These are phyloP conservation scores for Colistium nudipinnis DNA, from an alignment of 2,113 vertebrate genomes.

Conservation along the genomic window DNA sequence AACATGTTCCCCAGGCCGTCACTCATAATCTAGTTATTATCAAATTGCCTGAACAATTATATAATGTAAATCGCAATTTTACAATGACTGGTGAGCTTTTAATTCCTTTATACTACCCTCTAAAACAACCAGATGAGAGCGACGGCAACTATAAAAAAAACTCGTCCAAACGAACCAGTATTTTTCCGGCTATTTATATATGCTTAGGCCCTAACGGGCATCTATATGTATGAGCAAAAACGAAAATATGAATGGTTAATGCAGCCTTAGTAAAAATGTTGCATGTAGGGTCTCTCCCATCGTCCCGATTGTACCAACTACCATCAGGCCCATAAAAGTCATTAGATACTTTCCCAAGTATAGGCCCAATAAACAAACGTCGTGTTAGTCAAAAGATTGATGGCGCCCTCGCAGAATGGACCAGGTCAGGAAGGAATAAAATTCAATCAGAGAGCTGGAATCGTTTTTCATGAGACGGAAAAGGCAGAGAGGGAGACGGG, in stretches of 20 bases:
- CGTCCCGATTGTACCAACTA: constrained; percentile 30
- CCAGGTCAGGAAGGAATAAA: constrained; percentile 91
- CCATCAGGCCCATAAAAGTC: constrained; percentile 83
- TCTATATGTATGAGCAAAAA: no score
- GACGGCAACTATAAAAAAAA: background rate
- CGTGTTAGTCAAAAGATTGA: constrained; percentile 92
- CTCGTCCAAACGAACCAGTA: constrained; percentile 3
- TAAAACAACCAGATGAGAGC: background rate
- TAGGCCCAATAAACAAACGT: constrained; percentile 91
- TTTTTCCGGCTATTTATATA: no score
- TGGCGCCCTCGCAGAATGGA: constrained; percentile 85
- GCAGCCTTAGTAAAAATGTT: background rate
- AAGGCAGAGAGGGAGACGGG: constrained; percentile 82
- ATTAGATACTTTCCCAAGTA: constrained; percentile 85
- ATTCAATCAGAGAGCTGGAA: constrained; percentile 87
- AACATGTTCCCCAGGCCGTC: background rate
- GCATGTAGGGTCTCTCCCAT: background rate
- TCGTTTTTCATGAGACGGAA: constrained; percentile 89
- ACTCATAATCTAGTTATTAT: background rate
- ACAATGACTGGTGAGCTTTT: background rate
- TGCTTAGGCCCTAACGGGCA: no score
- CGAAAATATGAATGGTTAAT: background rate
- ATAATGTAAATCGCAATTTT: background rate
- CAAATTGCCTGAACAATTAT: background rate
- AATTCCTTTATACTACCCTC: background rate